A percentile compares a stretch with the other conserved stretches of the same genome.
Conservation (phyloP, 1,140 invertebrate species). For the Portunus trituberculatus region DNA sequence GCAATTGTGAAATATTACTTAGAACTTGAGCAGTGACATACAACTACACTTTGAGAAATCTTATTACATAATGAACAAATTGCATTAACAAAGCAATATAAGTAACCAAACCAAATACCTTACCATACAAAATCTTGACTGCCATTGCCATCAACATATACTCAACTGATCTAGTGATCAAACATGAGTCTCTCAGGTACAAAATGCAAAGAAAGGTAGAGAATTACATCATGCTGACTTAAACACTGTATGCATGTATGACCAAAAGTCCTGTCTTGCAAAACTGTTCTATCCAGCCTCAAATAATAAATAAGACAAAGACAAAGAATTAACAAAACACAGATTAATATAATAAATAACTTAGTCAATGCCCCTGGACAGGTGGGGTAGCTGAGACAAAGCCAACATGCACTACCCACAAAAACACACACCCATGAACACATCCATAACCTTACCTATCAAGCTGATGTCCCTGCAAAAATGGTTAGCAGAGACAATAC, state of each 20-base stretch:
- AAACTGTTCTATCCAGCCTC: not conserved
- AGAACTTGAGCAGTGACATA: not conserved
- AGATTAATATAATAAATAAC: too few species aligned
- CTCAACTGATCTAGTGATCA: not conserved
- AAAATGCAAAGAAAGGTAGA: not conserved
- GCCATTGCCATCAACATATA: not conserved
- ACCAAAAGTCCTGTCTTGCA: not conserved
- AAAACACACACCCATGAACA: too few species aligned
- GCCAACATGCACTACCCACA: too few species aligned
- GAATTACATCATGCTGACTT: not conserved
- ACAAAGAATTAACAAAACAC: too few species aligned
- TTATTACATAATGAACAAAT: not conserved
- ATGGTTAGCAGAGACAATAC: too few species aligned
- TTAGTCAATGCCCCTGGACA: too few species aligned
- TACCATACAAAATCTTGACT: too few species aligned
- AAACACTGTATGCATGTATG: not conserved
- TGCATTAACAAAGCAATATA: not conserved
- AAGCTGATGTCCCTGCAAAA: too few species aligned
- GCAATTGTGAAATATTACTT: not conserved
- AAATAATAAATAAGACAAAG: not conserved
- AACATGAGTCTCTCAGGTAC: not conserved
- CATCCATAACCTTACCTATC: too few species aligned
- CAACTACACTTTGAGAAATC: not conserved
- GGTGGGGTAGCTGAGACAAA: too few species aligned
- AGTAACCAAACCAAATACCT: too few species aligned